phyloP scores from a whole-genome alignment of 2,113 vertebrate genomes.

The Pyxicephalus adspersus region DNA sequence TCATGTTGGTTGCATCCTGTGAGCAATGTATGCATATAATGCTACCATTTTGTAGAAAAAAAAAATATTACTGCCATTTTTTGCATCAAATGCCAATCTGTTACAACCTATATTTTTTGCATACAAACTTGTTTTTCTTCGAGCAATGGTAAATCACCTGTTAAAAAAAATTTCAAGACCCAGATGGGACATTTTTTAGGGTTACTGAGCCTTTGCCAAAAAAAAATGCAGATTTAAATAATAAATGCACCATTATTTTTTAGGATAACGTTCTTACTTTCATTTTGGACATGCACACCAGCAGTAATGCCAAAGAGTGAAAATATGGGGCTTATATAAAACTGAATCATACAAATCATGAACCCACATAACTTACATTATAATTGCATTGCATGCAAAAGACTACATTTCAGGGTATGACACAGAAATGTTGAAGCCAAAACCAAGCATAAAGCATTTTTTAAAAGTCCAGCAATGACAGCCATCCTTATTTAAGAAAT shows the following conservation, averaged over 20 bases:
- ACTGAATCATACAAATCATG: not conserved
- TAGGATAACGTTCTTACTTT: not conserved
- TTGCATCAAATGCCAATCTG: not conserved
- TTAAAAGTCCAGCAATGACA: too few relatives aligned
- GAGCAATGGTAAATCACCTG: not conserved
- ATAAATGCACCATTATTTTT: constrained; percentile 6
- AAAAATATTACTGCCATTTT: too few relatives aligned
- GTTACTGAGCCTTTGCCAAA: constrained; percentile 34
- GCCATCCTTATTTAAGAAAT: too few relatives aligned
- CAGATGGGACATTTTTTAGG: constrained; percentile 2
- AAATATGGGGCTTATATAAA: not conserved
- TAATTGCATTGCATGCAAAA: too few relatives aligned
- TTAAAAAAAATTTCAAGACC: not conserved
- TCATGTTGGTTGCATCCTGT: too few relatives aligned
- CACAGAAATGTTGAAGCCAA: too few relatives aligned
- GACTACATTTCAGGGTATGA: too few relatives aligned
- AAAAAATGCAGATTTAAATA: constrained; percentile 2
- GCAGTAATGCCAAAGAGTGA: not conserved
- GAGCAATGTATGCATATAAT: too few relatives aligned
- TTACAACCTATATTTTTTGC: not conserved
- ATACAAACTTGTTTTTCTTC: not conserved
- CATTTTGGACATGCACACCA: not conserved
- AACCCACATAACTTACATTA: too few relatives aligned
- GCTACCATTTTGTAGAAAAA: too few relatives aligned
- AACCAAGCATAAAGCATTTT: too few relatives aligned